phyloP scores from a whole-genome alignment of 2,888 invertebrate genomes.

The Morpho deidamia region DNA sequence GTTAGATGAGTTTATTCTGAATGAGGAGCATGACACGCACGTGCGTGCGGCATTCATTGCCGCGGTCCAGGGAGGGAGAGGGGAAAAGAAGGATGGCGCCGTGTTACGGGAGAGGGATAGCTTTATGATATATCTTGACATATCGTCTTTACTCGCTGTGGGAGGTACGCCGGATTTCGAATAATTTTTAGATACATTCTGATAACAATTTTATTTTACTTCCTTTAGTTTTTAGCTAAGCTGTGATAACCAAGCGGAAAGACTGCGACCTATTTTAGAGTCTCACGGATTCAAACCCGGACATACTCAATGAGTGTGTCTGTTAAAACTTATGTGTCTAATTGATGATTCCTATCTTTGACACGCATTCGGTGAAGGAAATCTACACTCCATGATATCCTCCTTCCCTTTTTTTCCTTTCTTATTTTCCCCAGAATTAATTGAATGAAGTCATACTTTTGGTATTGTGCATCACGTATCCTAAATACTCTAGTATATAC shows the following conservation, averaged over 20 bases:
- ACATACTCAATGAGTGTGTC: no score
- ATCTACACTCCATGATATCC: no score
- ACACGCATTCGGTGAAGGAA: no score
- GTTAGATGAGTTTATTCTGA: constrained; percentile 33
- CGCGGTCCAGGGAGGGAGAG: constrained; percentile 29
- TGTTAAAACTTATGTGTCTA: no score
- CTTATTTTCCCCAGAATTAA: not conserved
- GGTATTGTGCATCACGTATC: no score
- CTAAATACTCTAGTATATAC: no score
- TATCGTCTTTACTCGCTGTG: constrained; percentile 69
- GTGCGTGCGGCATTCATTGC: constrained; percentile 50
- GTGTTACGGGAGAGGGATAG: constrained; percentile 69
- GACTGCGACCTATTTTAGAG: no score
- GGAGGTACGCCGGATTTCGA: constrained; percentile 68
- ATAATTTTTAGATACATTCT: constrained; percentile 61
- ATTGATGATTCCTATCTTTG: no score
- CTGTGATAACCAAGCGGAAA: no score
- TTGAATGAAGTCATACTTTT: no score
- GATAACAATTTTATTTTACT: constrained; percentile 35
- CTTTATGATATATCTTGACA: constrained; percentile 43
- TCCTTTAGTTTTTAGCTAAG: no score
- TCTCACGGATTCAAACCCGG: no score
- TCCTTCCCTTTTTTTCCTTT: not conserved
- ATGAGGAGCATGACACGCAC: constrained; percentile 60
- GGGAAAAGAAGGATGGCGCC: constrained; percentile 55